A percentile compares a stretch with the other conserved stretches of the same genome.
These are phyloP conservation scores for Neodon shergylaensis DNA, from an alignment of 2,113 vertebrate genomes.

Conservation along the genomic window DNA sequence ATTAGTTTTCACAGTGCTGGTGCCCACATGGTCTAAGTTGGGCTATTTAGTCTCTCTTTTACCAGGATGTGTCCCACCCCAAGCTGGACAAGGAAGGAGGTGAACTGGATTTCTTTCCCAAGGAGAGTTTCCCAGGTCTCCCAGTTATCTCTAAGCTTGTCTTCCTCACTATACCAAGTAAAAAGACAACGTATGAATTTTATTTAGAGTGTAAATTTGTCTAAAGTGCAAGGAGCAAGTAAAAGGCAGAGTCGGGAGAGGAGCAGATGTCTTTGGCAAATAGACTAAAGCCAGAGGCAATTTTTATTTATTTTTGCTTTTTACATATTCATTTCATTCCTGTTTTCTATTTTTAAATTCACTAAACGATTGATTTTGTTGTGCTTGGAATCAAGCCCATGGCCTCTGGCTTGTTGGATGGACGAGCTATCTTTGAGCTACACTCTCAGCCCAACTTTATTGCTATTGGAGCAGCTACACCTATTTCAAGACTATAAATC, in stretches of 20 bases:
- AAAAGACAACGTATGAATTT: background rate
- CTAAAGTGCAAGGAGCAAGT: background rate
- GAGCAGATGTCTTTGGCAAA: background rate
- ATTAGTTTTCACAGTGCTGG: background rate
- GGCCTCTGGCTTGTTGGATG: background rate
- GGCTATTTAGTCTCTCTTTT: too few relatives aligned
- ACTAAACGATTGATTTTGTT: background rate
- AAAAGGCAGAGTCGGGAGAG: background rate
- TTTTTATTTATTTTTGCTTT: background rate
- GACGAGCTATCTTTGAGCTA: background rate
- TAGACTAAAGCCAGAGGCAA: background rate
- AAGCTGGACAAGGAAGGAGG: background rate
- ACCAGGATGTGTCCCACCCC: background rate
- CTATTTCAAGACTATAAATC: background rate
- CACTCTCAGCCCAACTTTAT: background rate
- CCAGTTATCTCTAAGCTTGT: background rate
- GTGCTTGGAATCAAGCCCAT: background rate
- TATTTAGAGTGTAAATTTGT: background rate
- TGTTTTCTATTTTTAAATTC: background rate
- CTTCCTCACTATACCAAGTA: background rate
- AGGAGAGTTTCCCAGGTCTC: background rate
- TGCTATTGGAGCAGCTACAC: background rate
- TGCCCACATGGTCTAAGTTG: background rate
- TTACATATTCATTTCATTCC: background rate
- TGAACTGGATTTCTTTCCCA: background rate